These are phyloP conservation scores for Orchestia grillus DNA, from an alignment of 1,140 invertebrate genomes.

Conservation along the genomic window DNA sequence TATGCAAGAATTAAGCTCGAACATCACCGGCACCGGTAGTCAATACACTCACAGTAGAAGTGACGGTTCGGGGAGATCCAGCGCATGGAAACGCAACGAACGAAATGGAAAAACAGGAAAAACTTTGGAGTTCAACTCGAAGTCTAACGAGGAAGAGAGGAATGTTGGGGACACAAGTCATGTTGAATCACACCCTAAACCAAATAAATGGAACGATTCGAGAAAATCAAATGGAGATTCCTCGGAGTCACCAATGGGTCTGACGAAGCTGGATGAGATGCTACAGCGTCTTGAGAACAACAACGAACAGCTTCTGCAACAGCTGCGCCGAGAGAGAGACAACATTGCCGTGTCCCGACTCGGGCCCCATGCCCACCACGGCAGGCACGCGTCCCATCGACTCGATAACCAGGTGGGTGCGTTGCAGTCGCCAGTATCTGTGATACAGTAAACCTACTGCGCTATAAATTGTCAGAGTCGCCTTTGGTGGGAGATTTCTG, in stretches of 20 bases:
- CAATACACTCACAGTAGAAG: no score
- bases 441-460: no score
- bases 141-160: not conserved
- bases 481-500: no score
- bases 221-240: not conserved
- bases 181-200: not conserved
- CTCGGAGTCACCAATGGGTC: not conserved
- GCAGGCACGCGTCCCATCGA: not conserved
- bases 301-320: conserved; percentile 32
- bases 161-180: not conserved
- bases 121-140: not conserved
- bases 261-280: conserved; percentile 36
- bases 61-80: not conserved
- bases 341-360: not conserved
- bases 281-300: conserved; percentile 40
- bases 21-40: not conserved
- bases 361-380: not conserved
- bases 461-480: no score
- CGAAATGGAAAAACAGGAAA: not conserved
- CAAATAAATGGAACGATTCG: not conserved
- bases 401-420: not conserved
- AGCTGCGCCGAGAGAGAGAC: not conserved
- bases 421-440: not conserved
- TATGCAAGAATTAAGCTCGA: not conserved
- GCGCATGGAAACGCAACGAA: not conserved